phyloP scores from a whole-genome alignment of 2,888 invertebrate species.

The Acleris laterana region DNA sequence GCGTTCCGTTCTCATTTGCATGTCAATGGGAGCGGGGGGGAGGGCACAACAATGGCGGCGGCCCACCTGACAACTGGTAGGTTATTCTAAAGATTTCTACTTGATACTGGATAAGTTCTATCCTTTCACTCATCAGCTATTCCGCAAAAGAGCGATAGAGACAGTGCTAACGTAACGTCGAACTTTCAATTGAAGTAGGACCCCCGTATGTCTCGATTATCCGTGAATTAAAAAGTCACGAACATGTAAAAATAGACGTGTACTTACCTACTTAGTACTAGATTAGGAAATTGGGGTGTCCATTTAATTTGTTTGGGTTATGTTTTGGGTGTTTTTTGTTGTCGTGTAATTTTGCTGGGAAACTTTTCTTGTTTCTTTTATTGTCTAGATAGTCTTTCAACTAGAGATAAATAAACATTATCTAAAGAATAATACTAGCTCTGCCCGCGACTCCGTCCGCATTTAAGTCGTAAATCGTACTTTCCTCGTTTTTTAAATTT shows the following conservation, averaged over 20 bases:
- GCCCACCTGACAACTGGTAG: constrained; percentile 62
- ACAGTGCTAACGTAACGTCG: too few relatives aligned
- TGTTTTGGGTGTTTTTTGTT: neutral
- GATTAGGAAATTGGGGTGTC: neutral
- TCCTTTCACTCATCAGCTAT: too few relatives aligned
- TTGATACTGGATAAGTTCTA: too few relatives aligned
- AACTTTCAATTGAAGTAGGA: constrained; percentile 7
- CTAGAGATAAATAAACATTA: too few relatives aligned
- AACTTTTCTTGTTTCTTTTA: neutral
- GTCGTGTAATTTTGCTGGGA: neutral
- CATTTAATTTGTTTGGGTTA: neutral
- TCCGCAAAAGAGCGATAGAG: too few relatives aligned
- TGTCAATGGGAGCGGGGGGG: constrained; percentile 66
- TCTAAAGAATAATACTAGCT: too few relatives aligned
- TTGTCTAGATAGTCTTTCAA: neutral
- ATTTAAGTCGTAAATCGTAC: too few relatives aligned
- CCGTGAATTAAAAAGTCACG: constrained; percentile 25
- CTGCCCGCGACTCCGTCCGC: too few relatives aligned
- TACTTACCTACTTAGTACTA: neutral
- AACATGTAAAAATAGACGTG: constrained; percentile 10
- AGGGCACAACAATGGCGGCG: constrained; percentile 60
- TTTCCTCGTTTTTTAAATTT: too few relatives aligned
- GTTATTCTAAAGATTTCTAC: too few relatives aligned
- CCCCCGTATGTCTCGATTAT: constrained; percentile 31
- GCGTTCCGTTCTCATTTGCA: constrained; percentile 74